These are phyloP conservation scores for Corydoras sp. DNA, from an alignment of 2,113 vertebrate species.

Conservation along the genomic window DNA sequence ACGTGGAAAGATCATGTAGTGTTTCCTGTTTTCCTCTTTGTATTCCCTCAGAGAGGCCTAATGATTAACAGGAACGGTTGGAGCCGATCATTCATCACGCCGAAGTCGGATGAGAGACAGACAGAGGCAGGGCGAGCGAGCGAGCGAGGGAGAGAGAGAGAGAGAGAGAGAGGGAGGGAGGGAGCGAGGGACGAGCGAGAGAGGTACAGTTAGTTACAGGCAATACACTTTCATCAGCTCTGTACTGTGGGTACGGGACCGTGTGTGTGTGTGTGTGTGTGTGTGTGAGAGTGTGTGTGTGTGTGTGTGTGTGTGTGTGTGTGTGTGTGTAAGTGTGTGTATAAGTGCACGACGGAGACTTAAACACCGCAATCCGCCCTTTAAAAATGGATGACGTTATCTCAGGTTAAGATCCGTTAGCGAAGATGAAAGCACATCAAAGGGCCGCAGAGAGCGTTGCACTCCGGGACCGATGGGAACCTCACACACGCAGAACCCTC, in stretches of 20 bases:
- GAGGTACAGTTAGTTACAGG: conserved; percentile 13
- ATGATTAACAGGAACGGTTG: conserved; percentile 44
- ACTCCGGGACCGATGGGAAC: no score
- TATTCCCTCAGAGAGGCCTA: conserved; percentile 40
- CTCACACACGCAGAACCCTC: no score
- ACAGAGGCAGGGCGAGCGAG: background rate
- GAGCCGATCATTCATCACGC: conserved; percentile 42
- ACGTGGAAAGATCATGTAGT: background rate
- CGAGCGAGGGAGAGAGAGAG: conserved; percentile 24
- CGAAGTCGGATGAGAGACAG: conserved; percentile 23
- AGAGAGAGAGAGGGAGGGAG: background rate
- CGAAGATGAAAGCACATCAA: no score
- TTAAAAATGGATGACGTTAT: no score
- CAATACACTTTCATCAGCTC: no score
- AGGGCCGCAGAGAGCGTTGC: no score
- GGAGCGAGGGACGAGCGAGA: background rate
- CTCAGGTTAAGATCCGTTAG: no score
- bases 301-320: background rate
- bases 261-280: no score
- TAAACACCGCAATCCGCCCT: no score
- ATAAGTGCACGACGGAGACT: background rate
- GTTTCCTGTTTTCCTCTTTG: conserved; percentile 29
- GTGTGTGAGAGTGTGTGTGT: no score
- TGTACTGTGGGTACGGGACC: background rate
- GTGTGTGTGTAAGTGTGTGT: background rate